Evolutionary conservation across 2,797 vertebrate species (phyloP).

Genomic region (Eulemur coronatus): DNA sequence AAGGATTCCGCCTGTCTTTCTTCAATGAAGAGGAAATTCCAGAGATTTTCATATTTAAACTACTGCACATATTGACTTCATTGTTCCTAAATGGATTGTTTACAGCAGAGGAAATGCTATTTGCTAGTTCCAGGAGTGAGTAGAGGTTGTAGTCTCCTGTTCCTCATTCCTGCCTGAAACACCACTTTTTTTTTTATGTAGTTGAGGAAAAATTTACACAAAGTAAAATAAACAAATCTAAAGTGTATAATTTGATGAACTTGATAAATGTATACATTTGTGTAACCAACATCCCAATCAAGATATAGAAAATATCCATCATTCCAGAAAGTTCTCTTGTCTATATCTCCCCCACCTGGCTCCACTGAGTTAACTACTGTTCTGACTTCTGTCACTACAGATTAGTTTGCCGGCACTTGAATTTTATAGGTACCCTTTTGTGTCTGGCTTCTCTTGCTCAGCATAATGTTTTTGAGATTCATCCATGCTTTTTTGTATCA

Average conservation of each 20-base stretch:
- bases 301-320: background rate
- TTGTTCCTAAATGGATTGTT: constrained; percentile 52
- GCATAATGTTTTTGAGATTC: background rate
- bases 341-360: background rate
- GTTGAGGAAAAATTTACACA: background rate
- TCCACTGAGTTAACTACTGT: background rate
- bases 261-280: background rate
- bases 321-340: background rate
- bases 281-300: background rate
- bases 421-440: background rate
- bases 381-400: background rate
- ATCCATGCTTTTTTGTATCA: background rate
- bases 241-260: background rate
- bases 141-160: background rate
- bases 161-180: background rate
- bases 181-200: background rate
- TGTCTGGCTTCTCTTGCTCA: background rate
- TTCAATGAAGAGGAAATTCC: constrained; percentile 67
- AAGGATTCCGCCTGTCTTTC: background rate
- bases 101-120: constrained; percentile 52
- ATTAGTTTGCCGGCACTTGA: background rate
- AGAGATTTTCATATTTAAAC: constrained; percentile 41
- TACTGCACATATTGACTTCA: background rate
- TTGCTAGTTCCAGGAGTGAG: background rate
- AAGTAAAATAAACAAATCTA: background rate